phyloP scores from a whole-genome alignment of 2,888 invertebrate genomes.

The Trachelus iudaicus region DNA sequence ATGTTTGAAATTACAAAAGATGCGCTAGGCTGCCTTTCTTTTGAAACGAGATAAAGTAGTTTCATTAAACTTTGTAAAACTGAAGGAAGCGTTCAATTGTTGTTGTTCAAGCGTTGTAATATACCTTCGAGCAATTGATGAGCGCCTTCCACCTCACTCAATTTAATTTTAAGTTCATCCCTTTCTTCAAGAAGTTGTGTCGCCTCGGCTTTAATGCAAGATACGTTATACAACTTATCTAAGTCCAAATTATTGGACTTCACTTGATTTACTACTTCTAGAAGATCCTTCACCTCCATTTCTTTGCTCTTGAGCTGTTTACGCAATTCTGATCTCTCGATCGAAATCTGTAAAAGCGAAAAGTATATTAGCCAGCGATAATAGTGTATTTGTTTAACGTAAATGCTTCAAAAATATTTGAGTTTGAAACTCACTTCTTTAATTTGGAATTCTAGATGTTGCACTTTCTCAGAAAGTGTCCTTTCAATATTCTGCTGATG shows the following conservation, averaged over 20 bases:
- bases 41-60: not conserved
- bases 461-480: constrained; percentile 68
- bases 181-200: constrained; percentile 70
- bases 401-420: not conserved
- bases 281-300: constrained; percentile 53
- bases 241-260: constrained; percentile 56
- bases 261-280: constrained; percentile 51
- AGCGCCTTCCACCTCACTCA: constrained; percentile 62
- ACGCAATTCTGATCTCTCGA: constrained; percentile 43
- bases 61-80: not conserved
- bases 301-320: constrained; percentile 54
- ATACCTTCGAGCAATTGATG: constrained; percentile 65
- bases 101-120: constrained; percentile 9
- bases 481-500: constrained; percentile 69
- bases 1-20: not conserved
- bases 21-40: not conserved
- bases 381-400: not conserved
- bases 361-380: not conserved
- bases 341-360: constrained; percentile 40
- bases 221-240: constrained; percentile 70
- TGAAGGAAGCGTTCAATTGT: too few relatives aligned
- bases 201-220: constrained; percentile 71
- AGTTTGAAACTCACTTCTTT: constrained; percentile 67
- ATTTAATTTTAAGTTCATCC: constrained; percentile 57
- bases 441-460: constrained; percentile 69